A percentile compares a stretch with the other conserved stretches of the same genome.
Evolutionary conservation across 37 sponge, comb jelly and placozoan species (phyloP).

Genomic region (Corticium candelabrum): DNA sequence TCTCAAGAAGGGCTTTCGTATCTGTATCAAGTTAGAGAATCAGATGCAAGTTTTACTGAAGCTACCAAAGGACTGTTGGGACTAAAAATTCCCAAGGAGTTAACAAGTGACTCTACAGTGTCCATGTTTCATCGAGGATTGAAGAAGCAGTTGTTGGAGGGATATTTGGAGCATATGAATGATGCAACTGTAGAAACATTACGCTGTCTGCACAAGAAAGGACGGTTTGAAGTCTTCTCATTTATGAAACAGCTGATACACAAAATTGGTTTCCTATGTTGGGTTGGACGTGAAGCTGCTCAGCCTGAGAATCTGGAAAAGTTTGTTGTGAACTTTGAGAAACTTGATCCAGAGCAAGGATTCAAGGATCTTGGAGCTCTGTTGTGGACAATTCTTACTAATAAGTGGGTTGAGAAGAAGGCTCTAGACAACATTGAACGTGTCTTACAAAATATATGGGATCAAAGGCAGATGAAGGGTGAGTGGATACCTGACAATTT

Average conservation of each 20-base stretch:
- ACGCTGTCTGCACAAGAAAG: neutral
- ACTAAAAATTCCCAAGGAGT: neutral
- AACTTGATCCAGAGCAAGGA: neutral
- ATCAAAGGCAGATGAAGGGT: neutral
- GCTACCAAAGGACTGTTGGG: neutral
- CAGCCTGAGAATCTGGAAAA: neutral
- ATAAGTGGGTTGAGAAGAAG: neutral
- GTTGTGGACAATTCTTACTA: neutral
- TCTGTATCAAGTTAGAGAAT: neutral
- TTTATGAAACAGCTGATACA: neutral
- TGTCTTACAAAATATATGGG: neutral
- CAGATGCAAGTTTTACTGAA: constrained; percentile 6
- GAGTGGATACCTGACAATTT: neutral
- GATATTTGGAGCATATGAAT: neutral
- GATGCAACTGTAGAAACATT: neutral
- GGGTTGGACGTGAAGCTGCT: neutral
- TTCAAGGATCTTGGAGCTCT: neutral
- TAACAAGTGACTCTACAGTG: neutral
- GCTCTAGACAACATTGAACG: neutral
- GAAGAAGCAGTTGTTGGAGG: neutral
- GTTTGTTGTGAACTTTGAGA: neutral
- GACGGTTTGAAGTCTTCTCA: neutral
- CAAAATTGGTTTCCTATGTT: neutral
- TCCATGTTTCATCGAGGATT: neutral
- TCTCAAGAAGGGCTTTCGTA: neutral